A percentile compares a stretch with the other conserved stretches of the same genome.
phyloP scores from a whole-genome alignment of 2,888 invertebrate genomes.

The Pemphredon lugubris region DNA sequence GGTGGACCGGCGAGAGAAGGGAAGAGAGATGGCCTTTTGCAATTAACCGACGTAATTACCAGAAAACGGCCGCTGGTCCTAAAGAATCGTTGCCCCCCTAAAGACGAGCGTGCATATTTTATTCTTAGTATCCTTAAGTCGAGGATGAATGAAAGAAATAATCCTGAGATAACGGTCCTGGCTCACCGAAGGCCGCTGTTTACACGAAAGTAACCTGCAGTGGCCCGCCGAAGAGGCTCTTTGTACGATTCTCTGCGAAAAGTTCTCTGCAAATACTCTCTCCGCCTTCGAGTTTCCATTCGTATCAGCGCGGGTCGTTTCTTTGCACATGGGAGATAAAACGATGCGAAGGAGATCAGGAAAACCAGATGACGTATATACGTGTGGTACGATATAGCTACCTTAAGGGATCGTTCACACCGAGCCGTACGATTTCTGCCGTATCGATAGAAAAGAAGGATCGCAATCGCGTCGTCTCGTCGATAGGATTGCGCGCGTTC shows the following conservation, averaged over 20 bases:
- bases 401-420: conserved; percentile 9
- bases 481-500: too few relatives aligned
- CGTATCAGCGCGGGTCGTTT: conserved; percentile 51
- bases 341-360: conserved; percentile 31
- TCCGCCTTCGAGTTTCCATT: conserved; percentile 47
- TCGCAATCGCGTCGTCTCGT: too few relatives aligned
- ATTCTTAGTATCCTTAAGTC: conserved; percentile 72
- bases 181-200: conserved; percentile 48
- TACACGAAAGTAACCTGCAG: conserved; percentile 62
- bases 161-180: conserved; percentile 64
- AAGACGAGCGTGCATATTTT: conserved; percentile 72
- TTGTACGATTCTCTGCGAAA: conserved; percentile 47
- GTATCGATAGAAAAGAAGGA: too few relatives aligned
- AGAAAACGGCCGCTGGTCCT: conserved; percentile 59
- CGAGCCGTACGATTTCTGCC: conserved; percentile 36
- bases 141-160: conserved; percentile 66
- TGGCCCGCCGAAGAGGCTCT: conserved; percentile 42
- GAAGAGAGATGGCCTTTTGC: conserved; percentile 52
- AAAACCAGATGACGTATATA: conserved; percentile 44
- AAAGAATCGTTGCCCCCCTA: conserved; percentile 50
- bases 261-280: conserved; percentile 61
- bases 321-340: conserved; percentile 62
- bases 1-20: too few relatives aligned
- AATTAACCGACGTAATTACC: conserved; percentile 76
- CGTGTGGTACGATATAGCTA: conserved; percentile 9